phyloP scores from a whole-genome alignment of 2,888 invertebrate genomes.

The Prosopocoilus inquinatus region DNA sequence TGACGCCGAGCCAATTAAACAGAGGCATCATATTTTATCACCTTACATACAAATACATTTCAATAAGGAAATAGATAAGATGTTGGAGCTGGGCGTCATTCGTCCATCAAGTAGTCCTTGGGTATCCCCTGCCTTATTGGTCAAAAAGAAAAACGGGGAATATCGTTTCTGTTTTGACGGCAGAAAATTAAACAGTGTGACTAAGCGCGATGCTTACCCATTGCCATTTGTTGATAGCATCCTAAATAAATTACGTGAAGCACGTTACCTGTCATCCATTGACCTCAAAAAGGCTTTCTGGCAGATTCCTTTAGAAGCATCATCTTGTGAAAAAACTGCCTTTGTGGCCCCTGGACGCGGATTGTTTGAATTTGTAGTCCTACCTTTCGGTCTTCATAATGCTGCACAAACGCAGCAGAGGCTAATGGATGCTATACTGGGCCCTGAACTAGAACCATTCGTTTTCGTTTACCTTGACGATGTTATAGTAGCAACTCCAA shows the following conservation, averaged over 20 bases:
- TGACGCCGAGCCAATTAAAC: conserved; percentile 19
- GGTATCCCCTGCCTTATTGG: not conserved
- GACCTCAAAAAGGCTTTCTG: no score
- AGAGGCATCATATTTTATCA: conserved; percentile 23
- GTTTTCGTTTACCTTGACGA: conserved; percentile 30
- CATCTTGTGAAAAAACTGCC: conserved; percentile 32
- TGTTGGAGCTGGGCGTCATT: conserved; percentile 13
- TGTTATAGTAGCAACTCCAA: conserved; percentile 27
- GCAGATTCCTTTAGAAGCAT: no score
- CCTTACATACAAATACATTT: conserved; percentile 16
- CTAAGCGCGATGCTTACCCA: not conserved
- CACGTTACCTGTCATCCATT: no score
- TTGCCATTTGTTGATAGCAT: conserved; percentile 5
- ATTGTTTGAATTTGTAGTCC: conserved; percentile 25
- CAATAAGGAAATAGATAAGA: conserved; percentile 20
- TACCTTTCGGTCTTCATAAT: conserved; percentile 29
- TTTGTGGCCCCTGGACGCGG: conserved; percentile 36
- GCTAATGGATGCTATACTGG: conserved; percentile 21
- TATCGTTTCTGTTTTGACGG: no score
- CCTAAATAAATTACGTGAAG: no score
- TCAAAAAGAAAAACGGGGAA: not conserved
- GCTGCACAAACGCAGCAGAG: conserved; percentile 25
- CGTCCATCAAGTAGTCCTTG: conserved; percentile 6
- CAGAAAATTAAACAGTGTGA: not conserved
- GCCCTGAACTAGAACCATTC: conserved; percentile 9